Conservation (phyloP, 1,140 invertebrate genomes). For the Drosophila aff. region DNA sequence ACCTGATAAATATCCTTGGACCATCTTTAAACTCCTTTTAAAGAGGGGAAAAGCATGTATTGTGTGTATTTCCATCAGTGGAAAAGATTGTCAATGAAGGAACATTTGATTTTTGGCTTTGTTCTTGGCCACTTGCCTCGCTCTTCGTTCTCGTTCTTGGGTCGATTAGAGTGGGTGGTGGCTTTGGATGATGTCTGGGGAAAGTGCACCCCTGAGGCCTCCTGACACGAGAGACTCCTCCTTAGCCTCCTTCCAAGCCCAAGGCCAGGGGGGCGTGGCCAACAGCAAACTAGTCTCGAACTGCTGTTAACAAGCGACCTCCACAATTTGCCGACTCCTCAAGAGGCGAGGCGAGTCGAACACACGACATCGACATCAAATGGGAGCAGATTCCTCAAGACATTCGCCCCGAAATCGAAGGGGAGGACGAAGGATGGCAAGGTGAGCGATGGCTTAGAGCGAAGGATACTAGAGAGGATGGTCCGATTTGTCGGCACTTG, state of each 20-base stretch:
- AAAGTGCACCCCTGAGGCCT: slow-evolving; percentile 21
- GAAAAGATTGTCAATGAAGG: slow-evolving; percentile 12
- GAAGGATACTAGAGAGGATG: neutral
- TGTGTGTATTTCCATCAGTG: neutral
- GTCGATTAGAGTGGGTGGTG: slow-evolving; percentile 29
- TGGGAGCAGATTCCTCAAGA: slow-evolving; percentile 43
- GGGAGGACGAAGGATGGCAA: slow-evolving; percentile 7
- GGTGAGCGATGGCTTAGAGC: slow-evolving; percentile 18
- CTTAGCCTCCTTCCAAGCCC: slow-evolving; percentile 4
- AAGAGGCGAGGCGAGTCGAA: slow-evolving; percentile 20
- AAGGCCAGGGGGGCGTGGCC: slow-evolving; percentile 35
- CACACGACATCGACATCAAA: slow-evolving; percentile 39
- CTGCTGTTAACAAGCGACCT: slow-evolving; percentile 62
- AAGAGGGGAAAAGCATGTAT: neutral
- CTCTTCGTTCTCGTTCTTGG: slow-evolving; percentile 3
- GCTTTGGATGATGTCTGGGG: slow-evolving; percentile 10
- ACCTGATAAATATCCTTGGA: neutral
- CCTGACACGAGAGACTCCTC: slow-evolving; percentile 2
- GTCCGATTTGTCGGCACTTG: slow-evolving; percentile 45
- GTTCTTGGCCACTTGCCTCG: slow-evolving; percentile 10
- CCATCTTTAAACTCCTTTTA: neutral
- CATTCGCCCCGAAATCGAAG: slow-evolving; percentile 38
- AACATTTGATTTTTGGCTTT: slow-evolving; percentile 35
- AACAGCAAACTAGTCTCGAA: slow-evolving; percentile 39
- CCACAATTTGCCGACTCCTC: slow-evolving; percentile 39